Conservation (phyloP, 1,140 invertebrate species). For the Asbolus verrucosus region DNA sequence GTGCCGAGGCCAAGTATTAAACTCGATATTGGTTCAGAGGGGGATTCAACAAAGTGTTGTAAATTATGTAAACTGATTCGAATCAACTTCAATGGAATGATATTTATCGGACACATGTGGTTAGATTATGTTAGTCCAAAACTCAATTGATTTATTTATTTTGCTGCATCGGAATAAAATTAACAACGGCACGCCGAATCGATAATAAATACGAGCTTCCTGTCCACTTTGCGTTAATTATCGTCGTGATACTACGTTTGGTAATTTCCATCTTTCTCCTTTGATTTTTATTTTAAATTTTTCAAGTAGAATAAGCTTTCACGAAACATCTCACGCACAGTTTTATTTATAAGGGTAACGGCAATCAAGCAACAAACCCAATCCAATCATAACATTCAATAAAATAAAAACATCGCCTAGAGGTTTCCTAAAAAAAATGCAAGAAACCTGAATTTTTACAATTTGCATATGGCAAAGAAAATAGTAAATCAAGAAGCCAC, state of each 20-base stretch:
- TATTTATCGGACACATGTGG: slow-evolving; percentile 32
- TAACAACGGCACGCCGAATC: slow-evolving; percentile 6
- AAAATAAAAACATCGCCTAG: not conserved
- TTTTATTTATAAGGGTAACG: slow-evolving; percentile 7
- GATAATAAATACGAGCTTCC: not conserved
- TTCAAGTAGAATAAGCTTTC: not conserved
- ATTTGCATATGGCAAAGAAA: not conserved
- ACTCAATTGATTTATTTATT: slow-evolving; percentile 20
- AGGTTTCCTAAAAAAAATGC: not conserved
- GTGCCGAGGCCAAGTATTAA: slow-evolving; percentile 22
- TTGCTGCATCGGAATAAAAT: slow-evolving; percentile 3
- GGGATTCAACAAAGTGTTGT: slow-evolving; percentile 23
- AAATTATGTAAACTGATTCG: slow-evolving; percentile 37
- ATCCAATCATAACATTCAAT: slow-evolving; percentile 17
- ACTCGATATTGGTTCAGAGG: slow-evolving; percentile 34
- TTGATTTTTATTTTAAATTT: slow-evolving; percentile 6
- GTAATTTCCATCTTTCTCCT: too few species aligned
- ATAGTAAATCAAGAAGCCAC: not conserved
- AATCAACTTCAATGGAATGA: not conserved
- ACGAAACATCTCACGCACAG: not conserved
- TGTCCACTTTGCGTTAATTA: slow-evolving; percentile 1
- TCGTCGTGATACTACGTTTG: not conserved
- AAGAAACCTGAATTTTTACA: not conserved
- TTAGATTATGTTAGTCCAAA: slow-evolving; percentile 14
- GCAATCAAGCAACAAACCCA: slow-evolving; percentile 12